A percentile compares a stretch with the other conserved stretches of the same genome.
These are phyloP conservation scores for Vanessa atalanta DNA, from an alignment of 1,140 invertebrate genomes.

Conservation along the genomic window DNA sequence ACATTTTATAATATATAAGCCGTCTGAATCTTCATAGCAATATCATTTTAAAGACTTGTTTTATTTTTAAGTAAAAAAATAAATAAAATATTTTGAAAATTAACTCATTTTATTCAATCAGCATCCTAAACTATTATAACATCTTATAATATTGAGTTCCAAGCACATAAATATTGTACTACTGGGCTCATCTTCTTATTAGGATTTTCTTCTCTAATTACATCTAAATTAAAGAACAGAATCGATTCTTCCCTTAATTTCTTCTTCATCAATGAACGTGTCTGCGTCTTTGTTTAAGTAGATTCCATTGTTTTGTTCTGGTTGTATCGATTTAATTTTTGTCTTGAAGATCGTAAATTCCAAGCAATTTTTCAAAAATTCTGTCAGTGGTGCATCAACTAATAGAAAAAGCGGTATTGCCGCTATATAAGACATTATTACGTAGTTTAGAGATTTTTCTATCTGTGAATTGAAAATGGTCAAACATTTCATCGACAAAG, in stretches of 20 bases:
- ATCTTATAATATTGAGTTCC: no score
- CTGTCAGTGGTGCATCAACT: constrained; percentile 35
- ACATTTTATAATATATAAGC: neutral
- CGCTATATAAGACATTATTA: constrained; percentile 26
- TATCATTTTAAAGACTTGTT: constrained; percentile 4
- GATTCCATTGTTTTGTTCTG: neutral
- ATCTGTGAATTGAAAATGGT: constrained; percentile 29
- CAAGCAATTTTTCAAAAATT: constrained; percentile 16
- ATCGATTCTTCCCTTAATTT: neutral
- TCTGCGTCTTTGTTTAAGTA: neutral
- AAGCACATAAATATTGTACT: no score
- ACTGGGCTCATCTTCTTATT: no score
- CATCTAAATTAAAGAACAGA: neutral
- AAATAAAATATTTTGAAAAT: neutral
- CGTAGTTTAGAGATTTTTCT: constrained; percentile 16
- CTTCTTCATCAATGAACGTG: neutral
- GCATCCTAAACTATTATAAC: no score
- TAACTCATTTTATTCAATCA: neutral
- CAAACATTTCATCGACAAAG: neutral
- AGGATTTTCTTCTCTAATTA: neutral
- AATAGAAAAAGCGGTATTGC: constrained; percentile 40
- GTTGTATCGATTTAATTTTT: neutral
- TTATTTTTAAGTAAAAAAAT: constrained; percentile 1
- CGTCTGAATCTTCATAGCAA: constrained; percentile 1
- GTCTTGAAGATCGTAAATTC: neutral